phyloP scores from a whole-genome alignment of 2,888 invertebrate species.

The Sympetrum striolatum region DNA sequence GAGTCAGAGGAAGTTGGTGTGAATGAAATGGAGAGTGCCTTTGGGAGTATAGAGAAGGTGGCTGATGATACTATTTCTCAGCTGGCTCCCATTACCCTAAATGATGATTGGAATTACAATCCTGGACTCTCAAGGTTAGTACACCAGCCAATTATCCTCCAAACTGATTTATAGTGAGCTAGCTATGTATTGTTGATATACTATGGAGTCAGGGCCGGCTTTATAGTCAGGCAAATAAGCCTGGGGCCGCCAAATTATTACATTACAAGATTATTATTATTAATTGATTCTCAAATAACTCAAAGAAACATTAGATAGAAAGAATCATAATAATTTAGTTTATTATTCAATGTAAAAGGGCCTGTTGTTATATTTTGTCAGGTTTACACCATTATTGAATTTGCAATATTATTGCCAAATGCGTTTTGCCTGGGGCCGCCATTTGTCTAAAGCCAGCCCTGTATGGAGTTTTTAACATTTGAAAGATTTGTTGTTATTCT shows the following conservation, averaged over 20 bases:
- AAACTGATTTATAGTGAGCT: neutral
- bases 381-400: no score
- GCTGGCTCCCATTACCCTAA: neutral
- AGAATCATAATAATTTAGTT: no score
- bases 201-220: neutral
- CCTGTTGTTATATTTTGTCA: no score
- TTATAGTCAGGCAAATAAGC: no score
- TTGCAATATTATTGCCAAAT: no score
- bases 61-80: constrained; percentile 9
- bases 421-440: no score
- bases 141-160: neutral
- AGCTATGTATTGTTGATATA: neutral
- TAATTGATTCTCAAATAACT: no score
- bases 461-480: neutral
- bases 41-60: neutral
- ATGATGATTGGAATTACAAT: constrained; percentile 26
- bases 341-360: no score
- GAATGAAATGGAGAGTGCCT: neutral
- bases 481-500: neutral
- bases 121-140: constrained; percentile 12
- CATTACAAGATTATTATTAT: no score
- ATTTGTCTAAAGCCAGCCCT: no score
- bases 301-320: no score
- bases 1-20: neutral
- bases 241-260: no score